phyloP scores from a whole-genome alignment of 2,888 invertebrate genomes.

The Belgica antarctica region DNA sequence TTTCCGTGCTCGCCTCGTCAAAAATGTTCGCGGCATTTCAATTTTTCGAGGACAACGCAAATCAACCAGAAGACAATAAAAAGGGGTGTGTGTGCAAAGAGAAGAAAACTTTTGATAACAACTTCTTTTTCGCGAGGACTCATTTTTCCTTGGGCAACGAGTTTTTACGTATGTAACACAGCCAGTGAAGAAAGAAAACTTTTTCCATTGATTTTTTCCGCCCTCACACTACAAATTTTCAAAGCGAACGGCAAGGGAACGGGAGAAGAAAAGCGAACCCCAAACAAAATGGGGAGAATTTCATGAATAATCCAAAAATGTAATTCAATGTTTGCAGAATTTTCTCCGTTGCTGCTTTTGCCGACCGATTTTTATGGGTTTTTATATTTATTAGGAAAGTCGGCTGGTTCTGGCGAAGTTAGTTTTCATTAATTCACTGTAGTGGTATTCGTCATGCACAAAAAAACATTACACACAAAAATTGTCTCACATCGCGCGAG shows the following conservation, averaged over 20 bases:
- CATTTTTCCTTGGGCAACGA: constrained; percentile 37
- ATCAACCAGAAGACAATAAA: constrained; percentile 14
- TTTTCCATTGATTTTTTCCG: constrained; percentile 42
- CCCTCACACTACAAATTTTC: constrained; percentile 26
- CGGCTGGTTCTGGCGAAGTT: constrained; percentile 9
- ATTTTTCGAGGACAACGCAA: constrained; percentile 9
- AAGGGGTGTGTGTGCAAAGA: constrained; percentile 19
- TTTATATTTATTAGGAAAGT: not conserved
- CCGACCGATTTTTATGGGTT: not conserved
- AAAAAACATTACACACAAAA: constrained; percentile 34
- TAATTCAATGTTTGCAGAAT: constrained; percentile 40
- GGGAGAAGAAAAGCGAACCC: constrained; percentile 19
- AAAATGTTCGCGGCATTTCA: too few species aligned
- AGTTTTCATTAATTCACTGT: not conserved
- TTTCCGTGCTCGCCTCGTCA: too few species aligned
- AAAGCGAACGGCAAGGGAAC: constrained; percentile 5
- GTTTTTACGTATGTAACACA: constrained; percentile 37
- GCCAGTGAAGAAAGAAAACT: constrained; percentile 16
- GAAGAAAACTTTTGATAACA: constrained; percentile 10
- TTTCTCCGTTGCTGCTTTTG: not conserved
- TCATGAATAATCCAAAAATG: constrained; percentile 44
- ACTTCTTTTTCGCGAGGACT: constrained; percentile 25
- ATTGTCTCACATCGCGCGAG: constrained; percentile 31
- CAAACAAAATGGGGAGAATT: constrained; percentile 13
- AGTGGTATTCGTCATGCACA: constrained; percentile 25